phyloP scores from a whole-genome alignment of 2,888 invertebrate species.

The Agrilus mali region DNA sequence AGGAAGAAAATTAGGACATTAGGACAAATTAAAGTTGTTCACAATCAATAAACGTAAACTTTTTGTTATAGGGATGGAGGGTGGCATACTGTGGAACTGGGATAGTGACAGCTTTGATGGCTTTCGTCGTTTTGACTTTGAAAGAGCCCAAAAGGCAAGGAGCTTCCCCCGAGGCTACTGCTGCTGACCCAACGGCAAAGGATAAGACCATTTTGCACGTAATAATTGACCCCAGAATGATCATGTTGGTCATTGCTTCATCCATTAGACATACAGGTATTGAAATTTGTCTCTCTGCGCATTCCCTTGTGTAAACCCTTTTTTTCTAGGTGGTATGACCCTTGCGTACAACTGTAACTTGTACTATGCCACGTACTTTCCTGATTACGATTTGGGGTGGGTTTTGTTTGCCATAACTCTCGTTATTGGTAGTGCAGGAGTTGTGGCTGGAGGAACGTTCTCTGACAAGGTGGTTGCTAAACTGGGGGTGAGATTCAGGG shows the following conservation, averaged over 20 bases:
- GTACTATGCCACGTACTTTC: conserved; percentile 79
- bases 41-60: too few relatives aligned
- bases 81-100: conserved; percentile 73
- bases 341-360: conserved; percentile 87
- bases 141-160: conserved; percentile 63
- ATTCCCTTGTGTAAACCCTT: neutral
- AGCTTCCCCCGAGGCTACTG: conserved; percentile 48
- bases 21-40: too few relatives aligned
- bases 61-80: conserved; percentile 57
- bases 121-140: conserved; percentile 58
- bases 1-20: too few relatives aligned
- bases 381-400: conserved; percentile 81
- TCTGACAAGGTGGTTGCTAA: conserved; percentile 80
- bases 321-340: conserved; percentile 62
- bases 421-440: conserved; percentile 68
- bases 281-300: conserved; percentile 10
- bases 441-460: conserved; percentile 60
- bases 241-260: conserved; percentile 73
- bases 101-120: conserved; percentile 58
- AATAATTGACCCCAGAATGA: conserved; percentile 61
- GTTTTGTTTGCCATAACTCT: conserved; percentile 83
- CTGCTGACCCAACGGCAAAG: conserved; percentile 29
- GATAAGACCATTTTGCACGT: conserved; percentile 41
- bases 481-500: conserved; percentile 73
- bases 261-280: conserved; percentile 77